Percentiles rank a stretch among this genome's conserved stretches.
Conservation (phyloP, 2,888 invertebrate genomes). For the Panzeria rudis region DNA sequence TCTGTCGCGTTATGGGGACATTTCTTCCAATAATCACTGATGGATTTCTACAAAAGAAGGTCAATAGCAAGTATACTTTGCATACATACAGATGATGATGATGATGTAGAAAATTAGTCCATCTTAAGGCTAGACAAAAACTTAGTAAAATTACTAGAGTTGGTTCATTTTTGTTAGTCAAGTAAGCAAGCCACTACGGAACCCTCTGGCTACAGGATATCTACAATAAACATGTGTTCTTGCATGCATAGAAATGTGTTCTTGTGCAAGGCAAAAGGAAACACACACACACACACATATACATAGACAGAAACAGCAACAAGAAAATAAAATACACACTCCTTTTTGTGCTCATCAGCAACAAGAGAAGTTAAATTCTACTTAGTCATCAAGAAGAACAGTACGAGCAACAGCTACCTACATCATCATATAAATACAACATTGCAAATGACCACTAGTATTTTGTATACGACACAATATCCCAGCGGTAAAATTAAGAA, state of each 20-base stretch:
- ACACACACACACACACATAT: neutral
- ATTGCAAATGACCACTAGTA: slow-evolving; percentile 61
- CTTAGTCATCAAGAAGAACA: slow-evolving; percentile 11
- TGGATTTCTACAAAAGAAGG: too few species aligned
- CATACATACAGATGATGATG: too few species aligned
- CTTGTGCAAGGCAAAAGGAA: slow-evolving; percentile 15
- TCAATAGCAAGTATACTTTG: too few species aligned
- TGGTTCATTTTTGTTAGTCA: neutral
- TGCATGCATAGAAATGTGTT: slow-evolving; percentile 12
- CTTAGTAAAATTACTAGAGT: neutral
- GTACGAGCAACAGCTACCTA: neutral
- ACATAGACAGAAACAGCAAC: neutral
- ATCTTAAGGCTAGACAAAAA: too few species aligned
- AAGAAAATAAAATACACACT: slow-evolving; percentile 31
- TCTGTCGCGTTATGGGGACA: too few species aligned
- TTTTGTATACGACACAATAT: slow-evolving; percentile 31
- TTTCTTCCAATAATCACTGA: too few species aligned
- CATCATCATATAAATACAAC: slow-evolving; percentile 25
- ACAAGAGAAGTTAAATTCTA: slow-evolving; percentile 21
- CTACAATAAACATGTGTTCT: neutral
- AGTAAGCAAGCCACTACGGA: too few species aligned
- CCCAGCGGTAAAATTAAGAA: too few species aligned
- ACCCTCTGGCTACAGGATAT: neutral
- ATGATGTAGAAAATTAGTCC: too few species aligned
- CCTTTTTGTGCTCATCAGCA: slow-evolving; percentile 43